phyloP scores from a whole-genome alignment of 2,888 invertebrate species.

The Acanthopleura granulata region DNA sequence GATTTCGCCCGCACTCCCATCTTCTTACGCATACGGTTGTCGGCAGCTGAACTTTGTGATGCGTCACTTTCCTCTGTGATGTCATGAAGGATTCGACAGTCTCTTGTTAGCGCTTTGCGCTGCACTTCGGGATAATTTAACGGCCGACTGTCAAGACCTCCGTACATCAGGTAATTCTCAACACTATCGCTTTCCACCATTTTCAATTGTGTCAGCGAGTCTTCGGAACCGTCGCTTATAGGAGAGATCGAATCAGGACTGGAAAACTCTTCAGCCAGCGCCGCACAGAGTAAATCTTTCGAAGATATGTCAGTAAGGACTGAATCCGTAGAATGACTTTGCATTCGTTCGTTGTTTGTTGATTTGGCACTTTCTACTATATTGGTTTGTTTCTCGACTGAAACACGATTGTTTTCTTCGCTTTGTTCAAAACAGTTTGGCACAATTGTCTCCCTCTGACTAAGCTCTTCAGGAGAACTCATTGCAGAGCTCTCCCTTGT shows the following conservation, averaged over 20 bases:
- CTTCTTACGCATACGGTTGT: background rate
- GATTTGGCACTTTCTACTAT: background rate
- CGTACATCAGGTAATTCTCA: conserved; percentile 8
- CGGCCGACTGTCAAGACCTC: background rate
- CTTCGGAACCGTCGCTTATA: conserved; percentile 1
- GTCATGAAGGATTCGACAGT: conserved; percentile 11
- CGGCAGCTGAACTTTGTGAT: background rate
- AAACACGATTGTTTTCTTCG: background rate
- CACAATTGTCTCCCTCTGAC: background rate
- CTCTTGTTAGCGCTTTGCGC: background rate
- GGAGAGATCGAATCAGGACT: background rate
- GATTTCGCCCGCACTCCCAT: background rate
- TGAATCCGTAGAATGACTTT: background rate
- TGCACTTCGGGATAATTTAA: background rate
- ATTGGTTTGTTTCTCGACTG: background rate
- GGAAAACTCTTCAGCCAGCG: background rate
- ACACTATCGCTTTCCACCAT: background rate
- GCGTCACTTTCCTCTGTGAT: conserved; percentile 19
- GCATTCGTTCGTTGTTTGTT: background rate
- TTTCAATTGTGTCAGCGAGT: conserved; percentile 10
- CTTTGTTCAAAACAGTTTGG: background rate
- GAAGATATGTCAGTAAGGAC: background rate
- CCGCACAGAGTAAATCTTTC: background rate
- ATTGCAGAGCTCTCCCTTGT: background rate
- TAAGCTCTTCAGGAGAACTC: background rate